phyloP scores from a whole-genome alignment of 2,888 invertebrate genomes.

The Ophion ventricosus region DNA sequence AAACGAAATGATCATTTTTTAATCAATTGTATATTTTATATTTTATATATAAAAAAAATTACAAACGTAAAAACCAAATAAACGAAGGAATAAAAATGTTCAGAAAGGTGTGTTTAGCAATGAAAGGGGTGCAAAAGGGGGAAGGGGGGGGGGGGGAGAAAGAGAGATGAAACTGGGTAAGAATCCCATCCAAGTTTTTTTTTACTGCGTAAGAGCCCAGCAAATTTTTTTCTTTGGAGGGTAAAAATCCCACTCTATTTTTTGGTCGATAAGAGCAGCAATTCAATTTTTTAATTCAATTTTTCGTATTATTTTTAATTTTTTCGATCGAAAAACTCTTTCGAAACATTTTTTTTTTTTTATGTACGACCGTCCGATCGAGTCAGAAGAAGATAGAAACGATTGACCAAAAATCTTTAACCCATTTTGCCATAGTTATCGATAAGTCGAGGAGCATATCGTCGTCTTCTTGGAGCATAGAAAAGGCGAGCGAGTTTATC shows the following conservation, averaged over 20 bases:
- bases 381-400: background rate
- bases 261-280: background rate
- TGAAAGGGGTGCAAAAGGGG: too few relatives aligned
- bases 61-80: too few relatives aligned
- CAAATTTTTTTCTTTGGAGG: too few relatives aligned
- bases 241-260: too few relatives aligned
- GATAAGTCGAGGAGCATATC: conserved; percentile 47
- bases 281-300: conserved; percentile 64
- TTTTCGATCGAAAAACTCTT: conserved; percentile 85
- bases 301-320: conserved; percentile 65
- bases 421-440: conserved; percentile 57
- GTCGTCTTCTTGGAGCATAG: conserved; percentile 3
- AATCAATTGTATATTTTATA: background rate
- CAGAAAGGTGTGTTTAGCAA: too few relatives aligned
- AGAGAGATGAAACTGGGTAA: too few relatives aligned
- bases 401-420: conserved; percentile 25
- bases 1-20: background rate
- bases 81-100: too few relatives aligned
- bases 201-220: too few relatives aligned
- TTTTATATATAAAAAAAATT: too few relatives aligned
- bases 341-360: background rate
- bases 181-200: too few relatives aligned
- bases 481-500: conserved; percentile 47
- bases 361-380: background rate
- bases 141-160: too few relatives aligned